Conservation (phyloP, 2,797 vertebrate genomes). For the Champsocephalus gunnari region DNA sequence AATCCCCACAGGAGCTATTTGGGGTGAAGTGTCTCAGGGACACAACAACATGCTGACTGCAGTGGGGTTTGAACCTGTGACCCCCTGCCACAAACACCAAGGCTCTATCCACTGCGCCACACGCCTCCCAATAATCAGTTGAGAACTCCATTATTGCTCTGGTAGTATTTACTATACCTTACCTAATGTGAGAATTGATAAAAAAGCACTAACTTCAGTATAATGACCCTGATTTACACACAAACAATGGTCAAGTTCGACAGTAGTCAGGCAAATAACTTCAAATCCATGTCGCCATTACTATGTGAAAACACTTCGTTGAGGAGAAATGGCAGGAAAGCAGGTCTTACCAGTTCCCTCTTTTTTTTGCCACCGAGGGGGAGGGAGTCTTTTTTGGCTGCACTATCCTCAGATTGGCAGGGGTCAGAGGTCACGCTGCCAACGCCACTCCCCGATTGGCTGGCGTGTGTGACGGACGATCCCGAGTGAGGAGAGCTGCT, state of each 20-base stretch:
- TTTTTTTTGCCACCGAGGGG: constrained; percentile 52
- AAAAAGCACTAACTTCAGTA: background rate
- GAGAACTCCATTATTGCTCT: background rate
- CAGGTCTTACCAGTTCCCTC: constrained; percentile 66
- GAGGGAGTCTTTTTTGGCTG: constrained; percentile 48
- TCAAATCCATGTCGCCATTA: background rate
- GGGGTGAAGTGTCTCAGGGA: too few relatives aligned
- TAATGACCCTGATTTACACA: background rate
- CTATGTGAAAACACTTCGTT: background rate
- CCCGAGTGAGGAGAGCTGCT: constrained; percentile 39
- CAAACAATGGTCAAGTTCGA: background rate
- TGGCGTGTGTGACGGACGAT: constrained; percentile 9
- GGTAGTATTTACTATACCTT: background rate
- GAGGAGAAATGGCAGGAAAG: background rate
- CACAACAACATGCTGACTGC: too few relatives aligned
- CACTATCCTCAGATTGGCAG: constrained; percentile 31
- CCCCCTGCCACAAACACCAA: too few relatives aligned
- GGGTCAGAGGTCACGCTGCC: constrained; percentile 53
- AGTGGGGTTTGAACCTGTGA: too few relatives aligned
- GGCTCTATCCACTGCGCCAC: too few relatives aligned
- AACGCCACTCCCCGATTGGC: constrained; percentile 49
- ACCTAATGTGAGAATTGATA: too few relatives aligned
- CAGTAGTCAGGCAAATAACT: background rate
- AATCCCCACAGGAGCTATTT: too few relatives aligned
- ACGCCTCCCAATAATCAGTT: too few relatives aligned